These are phyloP conservation scores for Oscheius sp. DNA, from an alignment of 2,888 invertebrate genomes.

Conservation along the genomic window DNA sequence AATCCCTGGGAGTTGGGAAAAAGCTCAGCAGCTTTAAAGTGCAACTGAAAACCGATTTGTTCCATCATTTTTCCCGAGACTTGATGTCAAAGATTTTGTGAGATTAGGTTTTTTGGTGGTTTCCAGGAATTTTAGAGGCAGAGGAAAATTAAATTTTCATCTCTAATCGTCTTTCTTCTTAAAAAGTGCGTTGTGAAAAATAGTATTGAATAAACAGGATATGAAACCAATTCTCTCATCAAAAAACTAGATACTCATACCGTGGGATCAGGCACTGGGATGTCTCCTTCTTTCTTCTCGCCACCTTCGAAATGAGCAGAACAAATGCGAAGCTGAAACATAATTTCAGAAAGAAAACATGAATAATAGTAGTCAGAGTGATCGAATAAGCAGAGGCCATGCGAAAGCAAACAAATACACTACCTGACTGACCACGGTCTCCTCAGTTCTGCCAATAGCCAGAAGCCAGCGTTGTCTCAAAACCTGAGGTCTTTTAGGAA, in stretches of 20 bases:
- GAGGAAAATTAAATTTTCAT: too few relatives aligned
- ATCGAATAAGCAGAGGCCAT: background rate
- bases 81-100: too few relatives aligned
- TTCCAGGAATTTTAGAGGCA: too few relatives aligned
- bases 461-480: slow-evolving; percentile 74
- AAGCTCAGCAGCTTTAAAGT: too few relatives aligned
- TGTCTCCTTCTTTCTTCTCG: slow-evolving; percentile 75
- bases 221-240: background rate
- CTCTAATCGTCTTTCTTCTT: too few relatives aligned
- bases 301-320: slow-evolving; percentile 75
- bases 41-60: too few relatives aligned
- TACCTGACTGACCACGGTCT: slow-evolving; percentile 75
- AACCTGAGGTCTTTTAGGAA: slow-evolving; percentile 75
- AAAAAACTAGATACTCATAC: slow-evolving; percentile 44
- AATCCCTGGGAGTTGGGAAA: too few relatives aligned
- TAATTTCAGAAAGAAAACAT: background rate
- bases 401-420: slow-evolving; percentile 9
- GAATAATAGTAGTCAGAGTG: background rate
- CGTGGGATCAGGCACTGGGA: slow-evolving; percentile 75
- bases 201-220: too few relatives aligned
- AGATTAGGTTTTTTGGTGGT: too few relatives aligned
- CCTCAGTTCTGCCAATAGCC: slow-evolving; percentile 75
- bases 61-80: too few relatives aligned
- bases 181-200: too few relatives aligned
- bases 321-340: slow-evolving; percentile 74